Evolutionary conservation across 2,888 invertebrate genomes (phyloP).

Genomic region (Eupithecia dodoneata): DNA sequence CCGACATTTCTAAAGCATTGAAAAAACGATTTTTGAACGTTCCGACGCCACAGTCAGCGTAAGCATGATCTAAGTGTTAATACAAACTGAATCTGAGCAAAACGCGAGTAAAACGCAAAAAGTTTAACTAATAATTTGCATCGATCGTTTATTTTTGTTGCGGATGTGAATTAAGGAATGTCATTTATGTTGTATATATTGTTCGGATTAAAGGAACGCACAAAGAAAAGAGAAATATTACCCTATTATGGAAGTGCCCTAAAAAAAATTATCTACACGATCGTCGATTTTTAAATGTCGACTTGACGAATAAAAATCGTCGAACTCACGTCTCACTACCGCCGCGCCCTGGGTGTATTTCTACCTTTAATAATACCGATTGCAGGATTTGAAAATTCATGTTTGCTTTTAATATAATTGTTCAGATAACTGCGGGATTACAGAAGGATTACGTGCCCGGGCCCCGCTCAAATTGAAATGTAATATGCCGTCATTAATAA

Average conservation of each 20-base stretch:
- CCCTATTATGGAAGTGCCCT: no score
- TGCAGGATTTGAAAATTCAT: constrained; percentile 74
- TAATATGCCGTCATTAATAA: constrained; percentile 82
- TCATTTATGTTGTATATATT: not conserved
- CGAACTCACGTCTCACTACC: not conserved
- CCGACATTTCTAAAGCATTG: not conserved
- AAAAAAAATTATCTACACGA: not conserved
- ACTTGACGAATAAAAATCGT: not conserved
- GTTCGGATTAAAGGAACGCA: not conserved
- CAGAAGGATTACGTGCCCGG: constrained; percentile 66
- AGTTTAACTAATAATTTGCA: not conserved
- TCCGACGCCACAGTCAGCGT: no score
- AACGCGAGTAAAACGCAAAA: not conserved
- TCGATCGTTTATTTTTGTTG: not conserved
- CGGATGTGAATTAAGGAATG: not conserved
- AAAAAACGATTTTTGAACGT: not conserved
- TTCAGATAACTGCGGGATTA: constrained; percentile 75
- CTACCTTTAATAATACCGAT: constrained; percentile 49
- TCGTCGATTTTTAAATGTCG: not conserved
- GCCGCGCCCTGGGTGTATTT: not conserved
- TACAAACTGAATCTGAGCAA: not conserved
- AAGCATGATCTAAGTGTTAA: no score
- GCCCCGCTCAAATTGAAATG: constrained; percentile 80
- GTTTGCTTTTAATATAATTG: constrained; percentile 82
- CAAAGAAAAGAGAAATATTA: not conserved